Evolutionary conservation across 2,797 vertebrate species (phyloP), one percentile per base, ranked within the genome.

Genomic region (Urophycis tenuis): DNA sequence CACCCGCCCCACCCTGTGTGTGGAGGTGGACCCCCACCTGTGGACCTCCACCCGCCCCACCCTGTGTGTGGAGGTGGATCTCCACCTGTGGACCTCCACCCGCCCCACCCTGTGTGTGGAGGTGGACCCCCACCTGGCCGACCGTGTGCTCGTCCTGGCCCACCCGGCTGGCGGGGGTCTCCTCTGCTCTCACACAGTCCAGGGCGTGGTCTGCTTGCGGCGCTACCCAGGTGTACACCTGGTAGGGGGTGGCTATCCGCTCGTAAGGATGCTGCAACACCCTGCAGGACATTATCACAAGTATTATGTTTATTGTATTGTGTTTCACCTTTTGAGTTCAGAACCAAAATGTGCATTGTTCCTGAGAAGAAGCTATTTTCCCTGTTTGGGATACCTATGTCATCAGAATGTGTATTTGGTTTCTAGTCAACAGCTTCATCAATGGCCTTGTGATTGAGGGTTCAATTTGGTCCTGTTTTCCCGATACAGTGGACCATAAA

Each of bases 1-100:
- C 91, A 98, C 97, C 96, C 98, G 96, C 78, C 95, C 96, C 53
- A 95, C 94, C 85, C 95, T 94, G 88, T 96, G 95, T n/a, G n/a
- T n/a, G n/a, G n/a, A n/a, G n/a, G n/a, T 33, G 73, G 22, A 36
- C 79, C 41, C 73, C 25, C 91, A 98, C 97, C 96, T 98, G 96
- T 33, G 73, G 22, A 36, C 79, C 41, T 74, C 25, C 91, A 98
- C 97, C 96, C 98, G 96, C 78, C 95, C 96, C 53, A 95, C 94
- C 85, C 95, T 94, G 88, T 96, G 95, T n/a, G n/a, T n/a, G n/a
- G n/a, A n/a, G n/a, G n/a, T n/a, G n/a, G n/a, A n/a, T n/a, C n/a
- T n/a, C n/a, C n/a, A n/a, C n/a, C n/a, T n/a, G n/a, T 33, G 73
- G 22, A 36, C 79, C 41, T 74, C 25, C 91, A 98, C 97, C 96